A percentile compares a stretch with the other conserved stretches of the same genome.
These are phyloP conservation scores for Luidia sarsii DNA, from an alignment of 53 echinoderm and acorn worm species.

Conservation along the genomic window DNA sequence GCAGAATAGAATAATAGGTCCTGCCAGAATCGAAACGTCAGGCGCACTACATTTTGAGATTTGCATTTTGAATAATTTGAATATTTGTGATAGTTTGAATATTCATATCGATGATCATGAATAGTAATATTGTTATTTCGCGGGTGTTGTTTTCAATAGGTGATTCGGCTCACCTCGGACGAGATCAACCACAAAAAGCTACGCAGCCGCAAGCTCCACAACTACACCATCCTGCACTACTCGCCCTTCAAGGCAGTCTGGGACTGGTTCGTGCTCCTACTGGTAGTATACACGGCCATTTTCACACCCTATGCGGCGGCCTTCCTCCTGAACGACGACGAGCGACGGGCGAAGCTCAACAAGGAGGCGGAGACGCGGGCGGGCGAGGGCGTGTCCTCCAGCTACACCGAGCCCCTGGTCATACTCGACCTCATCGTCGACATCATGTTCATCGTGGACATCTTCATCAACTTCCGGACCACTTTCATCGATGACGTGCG, in stretches of 20 bases:
- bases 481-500: conserved; percentile 90
- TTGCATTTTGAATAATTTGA: too few relatives aligned
- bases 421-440: conserved; percentile 93
- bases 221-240: conserved; percentile 96
- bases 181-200: conserved; percentile 99
- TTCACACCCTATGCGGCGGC: conserved; percentile 97
- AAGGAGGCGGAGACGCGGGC: conserved; percentile 91
- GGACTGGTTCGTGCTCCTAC: conserved; percentile 96
- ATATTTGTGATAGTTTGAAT: too few relatives aligned
- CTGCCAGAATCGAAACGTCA: too few relatives aligned
- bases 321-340: conserved; percentile 82
- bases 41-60: too few relatives aligned
- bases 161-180: conserved; percentile 94
- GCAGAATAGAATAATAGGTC: too few relatives aligned
- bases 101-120: too few relatives aligned
- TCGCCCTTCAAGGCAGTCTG: conserved; percentile 98
- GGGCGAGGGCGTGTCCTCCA: conserved; percentile 70
- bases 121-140: too few relatives aligned
- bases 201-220: conserved; percentile 83
- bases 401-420: conserved; percentile 90
- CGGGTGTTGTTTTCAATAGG: conserved; percentile 51
- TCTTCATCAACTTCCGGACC: conserved; percentile 96
- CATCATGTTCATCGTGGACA: conserved; percentile 98
- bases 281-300: conserved; percentile 96
- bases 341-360: conserved; percentile 71